Percentiles rank a stretch among this genome's conserved stretches.
phyloP scores from a whole-genome alignment of 2,113 vertebrate genomes.

The Hepsetus odoe region DNA sequence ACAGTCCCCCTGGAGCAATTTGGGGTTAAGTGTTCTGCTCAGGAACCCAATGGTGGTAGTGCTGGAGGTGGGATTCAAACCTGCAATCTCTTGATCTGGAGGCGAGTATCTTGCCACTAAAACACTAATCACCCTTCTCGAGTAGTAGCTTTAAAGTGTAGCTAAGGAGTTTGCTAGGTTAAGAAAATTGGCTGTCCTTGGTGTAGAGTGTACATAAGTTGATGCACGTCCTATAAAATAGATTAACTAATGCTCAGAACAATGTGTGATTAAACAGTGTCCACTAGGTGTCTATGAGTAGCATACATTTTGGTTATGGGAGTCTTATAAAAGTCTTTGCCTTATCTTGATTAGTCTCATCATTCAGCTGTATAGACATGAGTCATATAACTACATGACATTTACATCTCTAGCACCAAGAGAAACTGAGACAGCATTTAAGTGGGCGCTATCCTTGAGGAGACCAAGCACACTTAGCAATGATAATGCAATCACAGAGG shows the following conservation, averaged over 20 bases:
- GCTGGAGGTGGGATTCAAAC: too few relatives aligned
- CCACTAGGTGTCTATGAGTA: conserved; percentile 63
- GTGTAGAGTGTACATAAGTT: too few relatives aligned
- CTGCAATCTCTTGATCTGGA: too few relatives aligned
- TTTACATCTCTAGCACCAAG: conserved; percentile 34
- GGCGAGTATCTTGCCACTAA: too few relatives aligned
- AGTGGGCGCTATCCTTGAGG: conserved; percentile 40
- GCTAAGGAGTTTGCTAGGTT: too few relatives aligned
- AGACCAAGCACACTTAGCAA: conserved; percentile 71
- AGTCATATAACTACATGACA: conserved; percentile 46
- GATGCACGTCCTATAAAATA: too few relatives aligned
- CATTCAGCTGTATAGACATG: conserved; percentile 27
- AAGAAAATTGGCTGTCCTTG: too few relatives aligned
- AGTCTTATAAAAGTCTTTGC: not conserved
- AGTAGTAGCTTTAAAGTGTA: too few relatives aligned
- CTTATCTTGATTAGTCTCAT: conserved; percentile 18
- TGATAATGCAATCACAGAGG: conserved; percentile 72
- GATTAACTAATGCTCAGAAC: not conserved
- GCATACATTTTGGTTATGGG: conserved; percentile 11
- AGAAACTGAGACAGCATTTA: conserved; percentile 40
- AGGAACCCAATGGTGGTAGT: too few relatives aligned
- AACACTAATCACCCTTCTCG: too few relatives aligned
- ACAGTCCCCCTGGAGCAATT: too few relatives aligned
- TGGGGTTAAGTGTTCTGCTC: too few relatives aligned
- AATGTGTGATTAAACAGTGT: not conserved